Percentiles rank a stretch among this genome's conserved stretches.
Evolutionary conservation across 1,140 invertebrate species (phyloP).

Genomic region (Agrilus planipennis): DNA sequence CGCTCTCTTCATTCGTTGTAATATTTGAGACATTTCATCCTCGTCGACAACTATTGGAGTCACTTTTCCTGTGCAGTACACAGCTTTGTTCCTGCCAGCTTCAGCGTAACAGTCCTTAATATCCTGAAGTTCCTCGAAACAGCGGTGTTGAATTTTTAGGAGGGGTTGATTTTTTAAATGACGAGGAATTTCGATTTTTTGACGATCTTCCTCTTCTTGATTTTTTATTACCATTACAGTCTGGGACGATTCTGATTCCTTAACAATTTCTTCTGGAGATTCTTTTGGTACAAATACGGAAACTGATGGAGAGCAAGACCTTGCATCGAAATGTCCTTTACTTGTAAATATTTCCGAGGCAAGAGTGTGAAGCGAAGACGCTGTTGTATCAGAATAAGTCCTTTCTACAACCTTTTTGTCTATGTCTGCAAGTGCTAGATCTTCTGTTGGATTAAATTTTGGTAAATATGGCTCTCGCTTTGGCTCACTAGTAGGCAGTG

Average conservation of each 20-base stretch:
- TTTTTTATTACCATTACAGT: too few relatives aligned
- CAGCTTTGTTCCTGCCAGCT: too few relatives aligned
- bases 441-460: conserved; percentile 27
- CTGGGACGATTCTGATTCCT: background rate
- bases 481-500: conserved; percentile 9
- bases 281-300: conserved; percentile 23
- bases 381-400: conserved; percentile 9
- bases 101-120: too few relatives aligned
- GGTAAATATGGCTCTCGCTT: conserved; percentile 10
- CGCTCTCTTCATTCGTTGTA: too few relatives aligned
- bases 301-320: conserved; percentile 21
- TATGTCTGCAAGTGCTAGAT: conserved; percentile 18
- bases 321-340: conserved; percentile 29
- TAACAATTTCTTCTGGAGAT: background rate
- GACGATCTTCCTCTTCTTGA: too few relatives aligned
- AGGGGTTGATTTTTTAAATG: too few relatives aligned
- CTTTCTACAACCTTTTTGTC: conserved; percentile 18
- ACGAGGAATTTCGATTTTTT: too few relatives aligned
- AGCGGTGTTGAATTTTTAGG: conserved; percentile 26
- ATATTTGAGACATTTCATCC: too few relatives aligned
- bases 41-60: too few relatives aligned
- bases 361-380: conserved; percentile 16
- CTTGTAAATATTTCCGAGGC: conserved; percentile 31
- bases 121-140: conserved; percentile 26
- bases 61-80: too few relatives aligned